phyloP scores from a whole-genome alignment of 2,113 vertebrate genomes.

The Pseudois nayaur region DNA sequence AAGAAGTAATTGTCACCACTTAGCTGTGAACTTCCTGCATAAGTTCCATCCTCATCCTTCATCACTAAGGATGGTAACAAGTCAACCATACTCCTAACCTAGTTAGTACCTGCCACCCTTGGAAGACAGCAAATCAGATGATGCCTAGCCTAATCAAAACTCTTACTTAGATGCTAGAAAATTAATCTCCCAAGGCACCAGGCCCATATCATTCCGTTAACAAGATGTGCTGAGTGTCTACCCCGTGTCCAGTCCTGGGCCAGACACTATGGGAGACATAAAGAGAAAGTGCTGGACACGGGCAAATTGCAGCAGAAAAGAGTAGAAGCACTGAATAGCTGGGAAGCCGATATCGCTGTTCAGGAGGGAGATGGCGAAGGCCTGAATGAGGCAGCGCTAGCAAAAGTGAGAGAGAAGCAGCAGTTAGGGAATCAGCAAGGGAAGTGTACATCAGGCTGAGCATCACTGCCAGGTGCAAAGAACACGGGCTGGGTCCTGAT shows the following conservation, averaged over 20 bases:
- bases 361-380: background rate
- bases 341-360: background rate
- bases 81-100: background rate
- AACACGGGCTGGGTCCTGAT: background rate
- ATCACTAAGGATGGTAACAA: background rate
- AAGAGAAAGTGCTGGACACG: background rate
- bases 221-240: background rate
- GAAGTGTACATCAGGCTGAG: background rate
- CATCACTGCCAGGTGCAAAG: background rate
- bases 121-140: background rate
- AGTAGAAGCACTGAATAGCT: background rate
- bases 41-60: background rate
- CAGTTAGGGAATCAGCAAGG: background rate
- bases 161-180: background rate
- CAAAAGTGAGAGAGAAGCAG: background rate
- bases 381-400: background rate
- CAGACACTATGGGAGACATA: background rate
- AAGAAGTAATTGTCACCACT: background rate
- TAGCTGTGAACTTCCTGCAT: background rate
- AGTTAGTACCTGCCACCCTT: background rate
- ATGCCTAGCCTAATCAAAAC: background rate
- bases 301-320: background rate
- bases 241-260: no score
- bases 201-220: background rate
- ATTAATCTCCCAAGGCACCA: background rate